A percentile compares a stretch with the other conserved stretches of the same genome.
These are phyloP conservation scores for Hirudo medicinalis DNA, from an alignment of 1,140 invertebrate genomes.

Conservation along the genomic window DNA sequence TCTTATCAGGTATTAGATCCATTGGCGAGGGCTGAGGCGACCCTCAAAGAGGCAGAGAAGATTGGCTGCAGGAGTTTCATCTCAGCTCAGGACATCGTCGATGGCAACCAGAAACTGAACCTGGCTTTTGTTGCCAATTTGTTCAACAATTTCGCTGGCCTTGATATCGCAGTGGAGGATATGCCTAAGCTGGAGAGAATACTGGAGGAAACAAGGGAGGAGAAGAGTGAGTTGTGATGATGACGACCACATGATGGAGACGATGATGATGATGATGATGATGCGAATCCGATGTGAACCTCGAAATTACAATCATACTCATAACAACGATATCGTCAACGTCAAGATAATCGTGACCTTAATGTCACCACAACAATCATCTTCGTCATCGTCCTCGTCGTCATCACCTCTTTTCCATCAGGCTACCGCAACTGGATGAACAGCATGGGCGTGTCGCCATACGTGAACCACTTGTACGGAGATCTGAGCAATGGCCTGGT, in stretches of 20 bases:
- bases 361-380: background rate
- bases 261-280: background rate
- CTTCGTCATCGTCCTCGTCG: background rate
- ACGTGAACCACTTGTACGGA: constrained; percentile 95
- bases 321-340: background rate
- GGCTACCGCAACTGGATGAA: constrained; percentile 99
- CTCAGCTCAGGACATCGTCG: constrained; percentile 81
- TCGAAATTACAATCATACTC: background rate
- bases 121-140: constrained; percentile 96
- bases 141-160: constrained; percentile 91
- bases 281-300: background rate
- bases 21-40: constrained; percentile 68
- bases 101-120: constrained; percentile 93
- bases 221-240: constrained; percentile 34
- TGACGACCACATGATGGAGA: background rate
- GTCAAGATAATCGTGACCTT: background rate
- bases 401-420: constrained; percentile 32
- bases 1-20: constrained; percentile 57
- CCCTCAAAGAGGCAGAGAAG: constrained; percentile 90
- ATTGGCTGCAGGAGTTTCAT: constrained; percentile 87
- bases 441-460: constrained; percentile 87
- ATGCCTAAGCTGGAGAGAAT: constrained; percentile 32
- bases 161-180: constrained; percentile 34
- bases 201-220: constrained; percentile 40
- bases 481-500: constrained; percentile 92